phyloP scores from a whole-genome alignment of 1,140 invertebrate genomes.

The Camponotus pennsylvanicus region DNA sequence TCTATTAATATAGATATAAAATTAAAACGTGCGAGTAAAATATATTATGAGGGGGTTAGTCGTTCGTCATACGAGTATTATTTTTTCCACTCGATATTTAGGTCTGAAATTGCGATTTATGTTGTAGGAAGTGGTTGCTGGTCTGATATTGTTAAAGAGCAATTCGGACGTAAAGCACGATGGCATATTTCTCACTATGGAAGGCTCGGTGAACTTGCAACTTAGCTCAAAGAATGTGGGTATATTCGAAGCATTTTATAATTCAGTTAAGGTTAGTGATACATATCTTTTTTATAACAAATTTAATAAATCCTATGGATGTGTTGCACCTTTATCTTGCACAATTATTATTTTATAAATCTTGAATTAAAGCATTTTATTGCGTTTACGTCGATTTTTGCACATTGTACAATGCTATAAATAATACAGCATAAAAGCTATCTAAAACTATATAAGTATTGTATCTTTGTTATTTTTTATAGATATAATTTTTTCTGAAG shows the following conservation, averaged over 20 bases:
- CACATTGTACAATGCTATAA: background rate
- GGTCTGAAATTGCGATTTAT: constrained; percentile 63
- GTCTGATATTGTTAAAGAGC: constrained; percentile 92
- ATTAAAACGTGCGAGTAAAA: constrained; percentile 93
- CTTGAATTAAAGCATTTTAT: background rate
- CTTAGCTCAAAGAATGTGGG: constrained; percentile 97
- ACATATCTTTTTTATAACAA: constrained; percentile 7
- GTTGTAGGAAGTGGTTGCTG: constrained; percentile 92
- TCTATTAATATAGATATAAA: constrained; percentile 90
- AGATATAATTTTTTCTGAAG: background rate
- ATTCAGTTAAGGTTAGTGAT: constrained; percentile 90
- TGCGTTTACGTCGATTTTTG: background rate
- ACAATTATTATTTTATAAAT: background rate
- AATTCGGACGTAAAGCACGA: constrained; percentile 95
- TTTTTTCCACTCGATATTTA: constrained; percentile 1
- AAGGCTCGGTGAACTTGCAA: constrained; percentile 96
- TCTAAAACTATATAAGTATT: background rate
- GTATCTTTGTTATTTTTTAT: background rate
- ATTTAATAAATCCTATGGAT: background rate
- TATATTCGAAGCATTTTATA: constrained; percentile 97
- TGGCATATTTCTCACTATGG: constrained; percentile 94
- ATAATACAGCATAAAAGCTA: background rate
- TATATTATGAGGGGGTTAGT: constrained; percentile 93
- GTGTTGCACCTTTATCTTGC: background rate
- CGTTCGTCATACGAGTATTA: background rate